Evolutionary conservation across 1,140 invertebrate species (phyloP).

Genomic region (Pteromalus puparum): DNA sequence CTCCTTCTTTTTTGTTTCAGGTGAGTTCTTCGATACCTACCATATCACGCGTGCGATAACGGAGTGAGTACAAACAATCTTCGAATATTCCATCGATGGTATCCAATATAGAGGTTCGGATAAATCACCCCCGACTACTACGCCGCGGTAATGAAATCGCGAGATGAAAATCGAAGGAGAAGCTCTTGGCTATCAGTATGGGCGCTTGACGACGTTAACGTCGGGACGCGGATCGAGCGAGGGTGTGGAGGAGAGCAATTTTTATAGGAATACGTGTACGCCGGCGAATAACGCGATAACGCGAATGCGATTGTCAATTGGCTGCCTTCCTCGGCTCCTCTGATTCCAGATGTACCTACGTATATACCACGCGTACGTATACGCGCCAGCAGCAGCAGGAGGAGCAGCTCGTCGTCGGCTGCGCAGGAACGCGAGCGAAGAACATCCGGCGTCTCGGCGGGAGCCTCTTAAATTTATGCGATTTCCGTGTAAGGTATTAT

Average conservation of each 20-base stretch:
- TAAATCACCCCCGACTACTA: no score
- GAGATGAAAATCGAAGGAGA: background rate
- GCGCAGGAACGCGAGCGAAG: conserved; percentile 30
- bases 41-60: no score
- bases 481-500: conserved; percentile 53
- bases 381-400: background rate
- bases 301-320: conserved; percentile 55
- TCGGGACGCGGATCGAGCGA: background rate
- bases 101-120: no score
- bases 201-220: background rate
- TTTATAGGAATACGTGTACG: conserved; percentile 15
- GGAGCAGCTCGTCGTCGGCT: background rate
- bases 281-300: conserved; percentile 39
- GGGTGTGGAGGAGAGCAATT: background rate
- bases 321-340: background rate
- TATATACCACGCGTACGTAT: background rate
- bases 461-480: conserved; percentile 52
- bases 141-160: background rate
- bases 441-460: conserved; percentile 45
- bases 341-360: background rate
- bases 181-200: background rate
- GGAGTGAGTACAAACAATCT: no score
- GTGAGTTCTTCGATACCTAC: background rate
- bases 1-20: conserved; percentile 14
- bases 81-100: no score